Percentiles rank a stretch among this genome's conserved stretches.
Evolutionary conservation across 2,888 invertebrate species (phyloP).

Genomic region (Calephelis perditalis): DNA sequence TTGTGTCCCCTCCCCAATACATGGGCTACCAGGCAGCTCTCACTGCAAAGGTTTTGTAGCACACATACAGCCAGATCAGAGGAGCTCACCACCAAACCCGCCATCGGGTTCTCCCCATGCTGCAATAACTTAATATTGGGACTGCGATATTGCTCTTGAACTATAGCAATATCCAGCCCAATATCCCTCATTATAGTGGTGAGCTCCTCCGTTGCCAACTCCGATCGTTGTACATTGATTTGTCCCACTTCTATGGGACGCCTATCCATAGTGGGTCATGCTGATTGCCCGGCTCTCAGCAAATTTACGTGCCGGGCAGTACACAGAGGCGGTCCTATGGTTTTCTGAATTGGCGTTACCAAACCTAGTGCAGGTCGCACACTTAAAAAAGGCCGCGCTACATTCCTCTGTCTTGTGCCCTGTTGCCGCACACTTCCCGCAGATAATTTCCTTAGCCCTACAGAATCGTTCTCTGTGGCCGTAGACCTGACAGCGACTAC

Average conservation of each 20-base stretch:
- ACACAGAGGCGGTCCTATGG: neutral
- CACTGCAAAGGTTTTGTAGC: too few species aligned
- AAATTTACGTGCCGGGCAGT: neutral
- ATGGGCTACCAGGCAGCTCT: too few species aligned
- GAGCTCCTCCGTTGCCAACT: neutral
- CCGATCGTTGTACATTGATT: neutral
- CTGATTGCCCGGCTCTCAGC: neutral
- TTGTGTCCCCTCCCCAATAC: too few species aligned
- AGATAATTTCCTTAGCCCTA: neutral
- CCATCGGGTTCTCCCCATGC: neutral
- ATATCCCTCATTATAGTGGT: neutral
- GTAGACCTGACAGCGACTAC: too few species aligned
- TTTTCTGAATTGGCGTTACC: neutral
- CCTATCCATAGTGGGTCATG: neutral
- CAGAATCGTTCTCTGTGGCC: too few species aligned
- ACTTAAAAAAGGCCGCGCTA: neutral
- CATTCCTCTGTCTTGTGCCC: neutral
- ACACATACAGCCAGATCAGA: too few species aligned
- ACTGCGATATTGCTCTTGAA: neutral
- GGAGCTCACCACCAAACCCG: neutral
- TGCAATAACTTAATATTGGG: neutral
- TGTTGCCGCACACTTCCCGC: neutral
- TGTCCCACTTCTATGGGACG: neutral
- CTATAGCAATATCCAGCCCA: neutral
- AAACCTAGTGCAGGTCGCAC: neutral